phyloP scores from a whole-genome alignment of 2,797 vertebrate genomes.

The Poeciliopsis infans region DNA sequence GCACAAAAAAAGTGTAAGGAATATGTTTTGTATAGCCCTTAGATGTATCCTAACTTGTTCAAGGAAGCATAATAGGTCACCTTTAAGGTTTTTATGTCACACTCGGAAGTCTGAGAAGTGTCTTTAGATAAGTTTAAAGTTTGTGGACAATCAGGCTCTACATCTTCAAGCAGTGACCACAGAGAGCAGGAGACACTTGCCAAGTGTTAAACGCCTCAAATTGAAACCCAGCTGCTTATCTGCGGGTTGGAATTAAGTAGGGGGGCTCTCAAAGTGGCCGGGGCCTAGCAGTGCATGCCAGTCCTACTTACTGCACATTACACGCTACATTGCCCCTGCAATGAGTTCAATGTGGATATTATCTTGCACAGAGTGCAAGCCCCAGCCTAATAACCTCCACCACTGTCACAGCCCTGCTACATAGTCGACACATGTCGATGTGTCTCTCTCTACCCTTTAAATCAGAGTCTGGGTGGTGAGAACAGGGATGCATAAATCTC shows the following conservation, averaged over 20 bases:
- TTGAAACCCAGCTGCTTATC: constrained; percentile 86
- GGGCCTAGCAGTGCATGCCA: constrained; percentile 84
- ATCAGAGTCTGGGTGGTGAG: constrained; percentile 73
- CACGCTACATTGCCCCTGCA: constrained; percentile 85
- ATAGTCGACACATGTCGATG: constrained; percentile 79
- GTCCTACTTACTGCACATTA: constrained; percentile 86
- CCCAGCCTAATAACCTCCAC: constrained; percentile 80
- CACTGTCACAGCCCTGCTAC: constrained; percentile 78
- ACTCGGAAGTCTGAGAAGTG: constrained; percentile 33
- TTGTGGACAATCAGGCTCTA: constrained; percentile 50
- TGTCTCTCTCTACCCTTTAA: constrained; percentile 77
- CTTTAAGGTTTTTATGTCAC: constrained; percentile 11
- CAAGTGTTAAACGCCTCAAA: constrained; percentile 81
- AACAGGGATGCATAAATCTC: constrained; percentile 75
- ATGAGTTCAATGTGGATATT: constrained; percentile 87
- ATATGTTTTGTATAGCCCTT: too few species aligned
- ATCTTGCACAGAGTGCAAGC: constrained; percentile 81
- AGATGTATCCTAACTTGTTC: too few species aligned
- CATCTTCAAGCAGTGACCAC: constrained; percentile 68
- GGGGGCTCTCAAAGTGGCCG: constrained; percentile 79
- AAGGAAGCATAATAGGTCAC: too few species aligned
- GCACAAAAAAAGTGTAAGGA: too few species aligned
- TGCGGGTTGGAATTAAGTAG: constrained; percentile 80
- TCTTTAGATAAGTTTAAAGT: constrained; percentile 54
- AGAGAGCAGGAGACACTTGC: constrained; percentile 73